A percentile compares a stretch with the other conserved stretches of the same genome.
Conservation (phyloP, 2,888 invertebrate species). For the Zelleria hepariella region DNA sequence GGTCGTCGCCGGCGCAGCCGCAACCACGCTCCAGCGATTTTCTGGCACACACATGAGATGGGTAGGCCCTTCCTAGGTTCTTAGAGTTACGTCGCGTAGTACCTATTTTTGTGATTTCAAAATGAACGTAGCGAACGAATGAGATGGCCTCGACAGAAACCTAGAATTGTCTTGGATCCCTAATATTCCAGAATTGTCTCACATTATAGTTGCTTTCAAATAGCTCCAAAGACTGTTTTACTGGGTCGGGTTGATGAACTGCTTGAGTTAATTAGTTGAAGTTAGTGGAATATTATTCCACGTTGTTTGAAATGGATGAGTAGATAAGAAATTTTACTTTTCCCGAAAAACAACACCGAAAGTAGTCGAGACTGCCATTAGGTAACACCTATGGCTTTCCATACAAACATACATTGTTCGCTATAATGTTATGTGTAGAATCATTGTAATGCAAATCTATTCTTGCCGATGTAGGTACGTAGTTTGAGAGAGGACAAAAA, state of each 20-base stretch:
- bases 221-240: too few relatives aligned
- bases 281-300: too few relatives aligned
- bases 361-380: neutral
- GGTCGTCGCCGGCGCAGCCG: neutral
- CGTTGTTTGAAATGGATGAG: neutral
- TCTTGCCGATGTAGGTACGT: neutral
- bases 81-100: too few relatives aligned
- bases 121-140: too few relatives aligned
- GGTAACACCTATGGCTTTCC: neutral
- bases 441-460: neutral
- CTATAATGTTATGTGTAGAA: neutral
- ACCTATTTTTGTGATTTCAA: too few relatives aligned
- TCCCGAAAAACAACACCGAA: neutral
- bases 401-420: too few relatives aligned
- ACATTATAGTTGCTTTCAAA: too few relatives aligned
- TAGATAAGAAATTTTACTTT: neutral
- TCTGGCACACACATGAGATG: constrained; percentile 25
- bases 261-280: too few relatives aligned
- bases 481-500: neutral
- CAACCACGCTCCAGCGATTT: constrained; percentile 30
- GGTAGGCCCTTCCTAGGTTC: neutral
- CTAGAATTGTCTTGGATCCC: neutral
- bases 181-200: too few relatives aligned
- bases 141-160: neutral
- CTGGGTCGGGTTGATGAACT: too few relatives aligned